Evolutionary conservation across 2,113 vertebrate species (phyloP).

Genomic region (Neotoma lepida): DNA sequence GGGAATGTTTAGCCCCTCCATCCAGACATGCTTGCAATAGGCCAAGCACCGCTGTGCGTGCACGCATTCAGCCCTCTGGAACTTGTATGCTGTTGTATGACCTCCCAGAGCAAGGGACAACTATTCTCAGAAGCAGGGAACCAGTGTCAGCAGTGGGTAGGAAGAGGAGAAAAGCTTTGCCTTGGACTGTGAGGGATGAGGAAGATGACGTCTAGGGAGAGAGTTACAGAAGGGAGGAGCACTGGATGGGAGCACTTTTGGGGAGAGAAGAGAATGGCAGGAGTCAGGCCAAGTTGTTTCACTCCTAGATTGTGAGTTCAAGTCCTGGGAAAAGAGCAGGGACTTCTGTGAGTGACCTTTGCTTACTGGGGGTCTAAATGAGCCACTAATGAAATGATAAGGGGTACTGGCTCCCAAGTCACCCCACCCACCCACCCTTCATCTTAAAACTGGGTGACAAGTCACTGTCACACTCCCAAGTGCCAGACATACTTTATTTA

Average conservation of each 20-base stretch:
- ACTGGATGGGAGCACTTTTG: not conserved
- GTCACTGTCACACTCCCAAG: not conserved
- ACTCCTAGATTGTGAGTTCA: not conserved
- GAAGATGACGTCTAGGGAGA: not conserved
- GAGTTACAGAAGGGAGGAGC: not conserved
- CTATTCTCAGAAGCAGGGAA: not conserved
- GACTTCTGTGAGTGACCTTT: not conserved
- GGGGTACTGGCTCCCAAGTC: not conserved
- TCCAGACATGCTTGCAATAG: not conserved
- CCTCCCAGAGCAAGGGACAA: not conserved
- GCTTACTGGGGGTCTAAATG: not conserved
- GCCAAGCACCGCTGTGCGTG: not conserved
- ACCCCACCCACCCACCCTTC: not conserved
- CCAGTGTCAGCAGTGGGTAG: too few relatives aligned
- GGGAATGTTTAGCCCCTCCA: not conserved
- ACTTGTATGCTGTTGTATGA: not conserved
- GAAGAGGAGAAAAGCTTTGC: not conserved
- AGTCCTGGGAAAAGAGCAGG: not conserved
- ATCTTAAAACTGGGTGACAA: not conserved
- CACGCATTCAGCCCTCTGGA: not conserved
- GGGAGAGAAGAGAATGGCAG: not conserved
- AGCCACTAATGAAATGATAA: not conserved
- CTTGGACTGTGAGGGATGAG: not conserved
- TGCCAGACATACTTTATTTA: not conserved
- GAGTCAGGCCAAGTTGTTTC: not conserved